Evolutionary conservation across 2,113 vertebrate genomes (phyloP).

Genomic region (Grammomys surdaster): DNA sequence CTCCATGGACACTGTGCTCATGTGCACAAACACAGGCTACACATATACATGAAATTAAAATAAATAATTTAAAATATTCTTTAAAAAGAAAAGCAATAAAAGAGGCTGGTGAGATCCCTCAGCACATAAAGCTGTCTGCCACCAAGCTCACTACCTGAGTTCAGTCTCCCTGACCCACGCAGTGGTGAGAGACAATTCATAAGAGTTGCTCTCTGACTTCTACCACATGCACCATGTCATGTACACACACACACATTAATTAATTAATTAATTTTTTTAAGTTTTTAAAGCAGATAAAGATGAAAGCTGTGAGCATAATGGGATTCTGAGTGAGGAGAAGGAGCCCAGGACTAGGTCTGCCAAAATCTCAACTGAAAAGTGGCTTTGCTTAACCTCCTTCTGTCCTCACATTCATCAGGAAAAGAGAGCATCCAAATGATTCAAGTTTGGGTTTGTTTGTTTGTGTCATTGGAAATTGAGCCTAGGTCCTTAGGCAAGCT

Average conservation of each 20-base stretch:
- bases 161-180: not conserved
- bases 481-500: not conserved
- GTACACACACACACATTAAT: not conserved
- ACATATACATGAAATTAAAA: not conserved
- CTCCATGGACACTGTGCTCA: not conserved
- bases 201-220: not conserved
- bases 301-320: not conserved
- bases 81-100: not conserved
- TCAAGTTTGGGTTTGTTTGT: not conserved
- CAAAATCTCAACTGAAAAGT: slow-evolving; percentile 31
- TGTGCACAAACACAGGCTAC: not conserved
- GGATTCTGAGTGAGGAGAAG: not conserved
- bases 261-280: not conserved
- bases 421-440: slow-evolving; percentile 26
- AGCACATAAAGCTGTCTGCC: not conserved
- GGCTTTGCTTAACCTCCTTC: not conserved
- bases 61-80: not conserved
- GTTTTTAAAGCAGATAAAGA: not conserved
- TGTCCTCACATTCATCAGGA: not conserved
- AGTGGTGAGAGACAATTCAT: not conserved
- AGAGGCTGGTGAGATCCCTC: not conserved
- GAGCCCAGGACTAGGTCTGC: not conserved
- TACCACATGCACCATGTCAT: not conserved
- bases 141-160: not conserved
- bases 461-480: not conserved